phyloP scores from a whole-genome alignment of 2,797 vertebrate species.

The Rhodeus uyekii region DNA sequence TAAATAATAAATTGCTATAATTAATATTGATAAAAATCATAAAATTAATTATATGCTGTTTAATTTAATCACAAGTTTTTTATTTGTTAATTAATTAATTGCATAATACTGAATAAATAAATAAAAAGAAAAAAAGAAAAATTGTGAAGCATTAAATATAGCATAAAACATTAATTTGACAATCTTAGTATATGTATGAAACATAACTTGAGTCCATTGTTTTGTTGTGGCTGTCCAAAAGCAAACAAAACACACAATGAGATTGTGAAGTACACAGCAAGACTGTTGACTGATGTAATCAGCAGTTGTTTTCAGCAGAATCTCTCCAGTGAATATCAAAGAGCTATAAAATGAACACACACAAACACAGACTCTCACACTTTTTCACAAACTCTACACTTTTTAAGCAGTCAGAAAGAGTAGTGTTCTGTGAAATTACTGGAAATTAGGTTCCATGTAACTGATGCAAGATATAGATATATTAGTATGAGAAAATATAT shows the following conservation, averaged over 20 bases:
- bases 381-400: not conserved
- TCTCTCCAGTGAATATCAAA: not conserved
- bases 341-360: no score
- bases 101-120: not conserved
- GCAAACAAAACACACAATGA: no score
- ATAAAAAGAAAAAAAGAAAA: not conserved
- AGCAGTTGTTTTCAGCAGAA: not conserved
- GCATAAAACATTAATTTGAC: no score
- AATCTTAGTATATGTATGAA: not conserved
- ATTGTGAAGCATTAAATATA: not conserved
- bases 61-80: not conserved
- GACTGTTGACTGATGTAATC: not conserved
- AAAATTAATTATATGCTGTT: not conserved
- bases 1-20: not conserved
- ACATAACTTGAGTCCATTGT: not conserved
- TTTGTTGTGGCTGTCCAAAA: not conserved
- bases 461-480: not conserved
- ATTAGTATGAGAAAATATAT: not conserved
- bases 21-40: not conserved
- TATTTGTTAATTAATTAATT: not conserved
- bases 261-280: no score
- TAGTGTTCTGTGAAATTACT: not conserved
- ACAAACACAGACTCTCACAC: not conserved
- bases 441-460: not conserved
- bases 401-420: not conserved